Percentiles rank a stretch among this genome's conserved stretches.
Evolutionary conservation across 2,888 invertebrate genomes (phyloP).

Genomic region (Vesta saturnalis): DNA sequence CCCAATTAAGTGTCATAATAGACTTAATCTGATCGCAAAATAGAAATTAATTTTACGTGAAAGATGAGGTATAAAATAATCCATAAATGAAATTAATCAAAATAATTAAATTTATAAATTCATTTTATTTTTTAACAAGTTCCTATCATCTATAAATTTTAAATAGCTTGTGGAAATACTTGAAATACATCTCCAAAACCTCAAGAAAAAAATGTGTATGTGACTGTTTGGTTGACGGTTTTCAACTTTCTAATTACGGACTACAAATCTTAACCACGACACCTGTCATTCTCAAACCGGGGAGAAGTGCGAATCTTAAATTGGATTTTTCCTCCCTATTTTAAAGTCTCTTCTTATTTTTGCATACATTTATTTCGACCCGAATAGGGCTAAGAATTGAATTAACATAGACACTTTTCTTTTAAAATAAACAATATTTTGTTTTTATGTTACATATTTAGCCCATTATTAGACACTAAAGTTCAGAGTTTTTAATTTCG

Average conservation of each 20-base stretch:
- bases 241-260: constrained; percentile 61
- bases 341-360: constrained; percentile 41
- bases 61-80: no score
- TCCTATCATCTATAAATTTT: constrained; percentile 27
- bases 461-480: constrained; percentile 6
- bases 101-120: not conserved
- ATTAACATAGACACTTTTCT: not conserved
- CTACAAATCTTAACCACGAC: constrained; percentile 61
- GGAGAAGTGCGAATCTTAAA: constrained; percentile 57
- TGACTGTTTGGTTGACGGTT: constrained; percentile 56
- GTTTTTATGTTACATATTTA: not conserved
- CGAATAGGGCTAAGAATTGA: constrained; percentile 1
- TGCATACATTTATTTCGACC: constrained; percentile 35
- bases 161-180: constrained; percentile 40
- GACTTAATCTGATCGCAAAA: no score
- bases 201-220: constrained; percentile 55
- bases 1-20: no score
- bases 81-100: not conserved
- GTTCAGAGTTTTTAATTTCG: constrained; percentile 16
- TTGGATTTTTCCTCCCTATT: constrained; percentile 56
- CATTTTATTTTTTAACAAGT: not conserved
- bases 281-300: constrained; percentile 56
- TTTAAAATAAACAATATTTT: not conserved
- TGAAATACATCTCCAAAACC: constrained; percentile 41
- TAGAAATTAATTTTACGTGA: no score